These are phyloP conservation scores for Trichosurus vulpecula DNA, from an alignment of 2,797 vertebrate genomes.

Conservation along the genomic window DNA sequence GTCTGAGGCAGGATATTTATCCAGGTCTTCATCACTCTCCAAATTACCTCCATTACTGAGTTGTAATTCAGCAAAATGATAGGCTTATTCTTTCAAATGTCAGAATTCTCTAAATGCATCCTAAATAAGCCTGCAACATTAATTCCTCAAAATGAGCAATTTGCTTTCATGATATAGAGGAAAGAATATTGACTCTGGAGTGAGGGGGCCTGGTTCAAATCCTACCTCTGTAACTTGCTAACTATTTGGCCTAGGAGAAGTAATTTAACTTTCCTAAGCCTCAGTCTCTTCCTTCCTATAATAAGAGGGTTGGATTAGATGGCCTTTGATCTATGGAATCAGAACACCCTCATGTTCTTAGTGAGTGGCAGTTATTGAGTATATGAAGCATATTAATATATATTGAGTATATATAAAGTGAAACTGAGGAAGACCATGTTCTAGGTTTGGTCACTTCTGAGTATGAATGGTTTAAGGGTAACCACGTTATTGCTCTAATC, in stretches of 20 bases:
- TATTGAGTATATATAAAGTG: conserved; percentile 35
- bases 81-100: too few species aligned
- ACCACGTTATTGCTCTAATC: background rate
- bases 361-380: conserved; percentile 24
- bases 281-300: conserved; percentile 24
- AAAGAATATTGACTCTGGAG: too few species aligned
- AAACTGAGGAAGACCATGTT: conserved; percentile 11
- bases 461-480: conserved; percentile 13
- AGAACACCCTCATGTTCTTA: conserved; percentile 35
- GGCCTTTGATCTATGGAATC: background rate
- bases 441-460: conserved; percentile 34
- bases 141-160: too few species aligned
- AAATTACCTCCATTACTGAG: background rate
- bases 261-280: background rate
- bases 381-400: conserved; percentile 29
- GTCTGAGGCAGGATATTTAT: background rate
- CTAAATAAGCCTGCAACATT: too few species aligned
- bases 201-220: too few species aligned
- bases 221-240: too few species aligned
- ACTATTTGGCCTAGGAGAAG: background rate
- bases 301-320: background rate
- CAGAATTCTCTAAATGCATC: too few species aligned
- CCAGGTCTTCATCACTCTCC: background rate
- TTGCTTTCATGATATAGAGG: too few species aligned
- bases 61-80: background rate